Base-by-base conservation (phyloP, 2,888 invertebrate genomes). In the Minunthozetes semirufus region DNA sequence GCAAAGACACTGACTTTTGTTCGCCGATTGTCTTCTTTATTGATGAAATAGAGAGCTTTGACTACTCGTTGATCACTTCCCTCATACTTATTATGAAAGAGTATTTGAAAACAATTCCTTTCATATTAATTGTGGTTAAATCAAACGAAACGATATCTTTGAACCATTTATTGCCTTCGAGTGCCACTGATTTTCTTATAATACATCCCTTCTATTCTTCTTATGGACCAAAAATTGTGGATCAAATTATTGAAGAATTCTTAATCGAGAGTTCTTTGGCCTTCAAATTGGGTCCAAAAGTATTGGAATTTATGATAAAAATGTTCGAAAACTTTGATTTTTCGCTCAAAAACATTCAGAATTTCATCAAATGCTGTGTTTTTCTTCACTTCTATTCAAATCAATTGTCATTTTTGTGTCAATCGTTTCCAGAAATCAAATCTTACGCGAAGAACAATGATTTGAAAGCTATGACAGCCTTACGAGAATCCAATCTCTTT, bases 1-100 rank as follows among this genome's bases (percentile, higher is more conserved):
- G n/a, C n/a, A n/a, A 70, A 17, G 11, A 3, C 0, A 27, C 42
- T 25, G 38, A 70, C 27, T 70, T 70, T 25, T 70, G 70, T 48
- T 46, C 42, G 2, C 70, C 70, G 11, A 70, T 70, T 70, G 70
- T 70, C 25, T 25, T 70, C 15, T 70, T 70, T 48, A 48, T 70
- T 15, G 70, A 70, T 38, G 42, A 70, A 48, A 70, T 70, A 9
- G 70, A 70, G 17, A 48, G 27, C n/a, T 70, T 70, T 17, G 70
- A 70, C 1, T 27, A 70, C 48, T 48, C 46, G n/a, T 15, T 70
- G 70, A n/a, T 70, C 61, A 46, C 61, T 1, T 19, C 61, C 4
- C 38, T 77, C 22, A 75, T 76, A 29, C 19, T 78, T n/a, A 71
- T 78, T 56, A 78, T 78, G 76, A 76, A 74, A 75, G 78, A 78